These are phyloP conservation scores for Tetranychus piercei DNA, from an alignment of 2,888 invertebrate species.

Conservation along the genomic window DNA sequence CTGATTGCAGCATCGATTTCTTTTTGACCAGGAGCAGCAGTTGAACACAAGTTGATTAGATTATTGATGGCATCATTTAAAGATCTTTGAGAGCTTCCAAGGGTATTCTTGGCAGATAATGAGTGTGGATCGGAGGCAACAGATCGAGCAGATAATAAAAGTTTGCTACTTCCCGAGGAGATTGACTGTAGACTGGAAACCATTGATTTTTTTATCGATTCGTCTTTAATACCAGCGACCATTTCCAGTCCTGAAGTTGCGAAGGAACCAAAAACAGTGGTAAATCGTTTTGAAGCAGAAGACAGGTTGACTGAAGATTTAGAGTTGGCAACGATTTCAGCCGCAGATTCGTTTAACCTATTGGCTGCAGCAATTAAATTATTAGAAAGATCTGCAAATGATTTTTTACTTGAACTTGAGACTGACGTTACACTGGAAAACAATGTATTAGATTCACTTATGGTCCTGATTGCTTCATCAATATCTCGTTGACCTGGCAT, in stretches of 20 bases:
- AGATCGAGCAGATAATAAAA: constrained; percentile 68
- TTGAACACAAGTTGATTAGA: constrained; percentile 59
- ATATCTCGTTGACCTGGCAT: constrained; percentile 83
- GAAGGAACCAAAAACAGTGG: constrained; percentile 53
- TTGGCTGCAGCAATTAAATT: constrained; percentile 69
- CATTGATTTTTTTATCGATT: constrained; percentile 41
- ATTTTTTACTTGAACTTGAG: constrained; percentile 47
- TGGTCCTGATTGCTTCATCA: constrained; percentile 65
- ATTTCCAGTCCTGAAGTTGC: constrained; percentile 62
- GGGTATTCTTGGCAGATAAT: constrained; percentile 72
- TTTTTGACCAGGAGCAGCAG: constrained; percentile 80
- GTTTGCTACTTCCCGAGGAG: constrained; percentile 63
- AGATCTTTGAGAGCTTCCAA: constrained; percentile 61
- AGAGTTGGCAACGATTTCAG: constrained; percentile 59
- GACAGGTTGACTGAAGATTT: constrained; percentile 47
- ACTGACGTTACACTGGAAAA: background rate
- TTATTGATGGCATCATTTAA: constrained; percentile 83
- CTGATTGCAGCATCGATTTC: constrained; percentile 89
- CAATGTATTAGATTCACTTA: constrained; percentile 36
- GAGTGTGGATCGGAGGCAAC: constrained; percentile 72
- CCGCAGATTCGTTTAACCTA: constrained; percentile 60
- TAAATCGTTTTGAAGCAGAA: constrained; percentile 54
- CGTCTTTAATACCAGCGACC: constrained; percentile 38
- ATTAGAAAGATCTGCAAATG: constrained; percentile 53
- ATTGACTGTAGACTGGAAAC: constrained; percentile 69